Evolutionary conservation across 2,113 vertebrate species (phyloP).

Genomic region (Emberiza fucata): DNA sequence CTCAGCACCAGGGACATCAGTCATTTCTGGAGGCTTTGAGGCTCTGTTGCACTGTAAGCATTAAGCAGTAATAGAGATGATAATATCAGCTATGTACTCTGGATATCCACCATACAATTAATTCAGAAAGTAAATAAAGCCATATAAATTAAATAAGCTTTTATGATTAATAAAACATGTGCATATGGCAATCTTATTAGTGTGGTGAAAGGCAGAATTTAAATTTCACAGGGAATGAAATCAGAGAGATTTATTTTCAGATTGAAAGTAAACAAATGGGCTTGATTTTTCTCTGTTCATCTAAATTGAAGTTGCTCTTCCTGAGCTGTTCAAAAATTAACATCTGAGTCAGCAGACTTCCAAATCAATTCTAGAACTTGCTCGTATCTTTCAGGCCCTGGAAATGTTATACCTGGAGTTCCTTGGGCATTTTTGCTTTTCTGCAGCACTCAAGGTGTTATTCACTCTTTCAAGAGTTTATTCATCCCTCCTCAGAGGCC

Average conservation of each 20-base stretch:
- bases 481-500: background rate
- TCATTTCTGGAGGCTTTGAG: background rate
- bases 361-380: background rate
- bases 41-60: background rate
- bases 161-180: slow-evolving; percentile 36
- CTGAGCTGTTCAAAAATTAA: background rate
- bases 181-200: slow-evolving; percentile 12
- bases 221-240: background rate
- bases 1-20: background rate
- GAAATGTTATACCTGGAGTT: background rate
- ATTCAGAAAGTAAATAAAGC: slow-evolving; percentile 41
- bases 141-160: slow-evolving; percentile 15
- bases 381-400: background rate
- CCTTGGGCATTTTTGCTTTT: background rate
- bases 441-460: background rate
- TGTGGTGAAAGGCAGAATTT: background rate
- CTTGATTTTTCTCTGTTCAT: slow-evolving; percentile 8
- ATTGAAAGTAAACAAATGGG: slow-evolving; percentile 1
- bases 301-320: background rate
- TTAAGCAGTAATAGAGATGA: background rate
- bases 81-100: background rate
- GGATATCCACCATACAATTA: slow-evolving; percentile 7
- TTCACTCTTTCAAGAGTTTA: background rate
- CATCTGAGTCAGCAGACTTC: background rate
- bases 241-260: slow-evolving; percentile 33